These are phyloP conservation scores for Pardosa pseudoannulata DNA, from an alignment of 2,888 invertebrate genomes.

Conservation along the genomic window DNA sequence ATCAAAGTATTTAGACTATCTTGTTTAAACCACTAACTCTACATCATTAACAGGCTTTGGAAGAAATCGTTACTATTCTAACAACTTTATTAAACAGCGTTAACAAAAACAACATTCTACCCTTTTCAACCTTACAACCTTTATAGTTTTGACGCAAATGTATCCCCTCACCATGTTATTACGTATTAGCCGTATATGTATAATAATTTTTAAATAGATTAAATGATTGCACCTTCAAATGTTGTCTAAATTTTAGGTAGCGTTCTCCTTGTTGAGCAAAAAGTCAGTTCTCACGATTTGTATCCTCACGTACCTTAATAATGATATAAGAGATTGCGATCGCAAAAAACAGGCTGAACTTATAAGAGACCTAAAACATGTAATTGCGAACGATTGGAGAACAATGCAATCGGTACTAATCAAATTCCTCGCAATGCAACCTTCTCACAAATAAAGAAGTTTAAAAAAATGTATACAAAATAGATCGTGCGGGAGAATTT, in stretches of 20 bases:
- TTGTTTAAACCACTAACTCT: too few species aligned
- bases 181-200: background rate
- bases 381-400: background rate
- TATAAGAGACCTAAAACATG: background rate
- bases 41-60: too few species aligned
- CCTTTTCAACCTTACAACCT: too few species aligned
- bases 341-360: background rate
- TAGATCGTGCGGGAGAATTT: too few species aligned
- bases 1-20: too few species aligned
- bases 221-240: too few species aligned
- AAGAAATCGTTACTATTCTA: too few species aligned
- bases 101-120: too few species aligned
- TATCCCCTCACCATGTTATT: background rate
- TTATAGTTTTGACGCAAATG: too few species aligned
- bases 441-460: too few species aligned
- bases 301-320: background rate
- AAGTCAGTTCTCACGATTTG: constrained; percentile 4
- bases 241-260: background rate
- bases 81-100: too few species aligned
- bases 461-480: too few species aligned
- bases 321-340: background rate
- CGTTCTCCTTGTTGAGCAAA: background rate
- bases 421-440: background rate
- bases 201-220: background rate
- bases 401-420: background rate